A percentile compares a stretch with the other conserved stretches of the same genome.
phyloP scores from a whole-genome alignment of 2,888 invertebrate species.

The Lepas anatifera region DNA sequence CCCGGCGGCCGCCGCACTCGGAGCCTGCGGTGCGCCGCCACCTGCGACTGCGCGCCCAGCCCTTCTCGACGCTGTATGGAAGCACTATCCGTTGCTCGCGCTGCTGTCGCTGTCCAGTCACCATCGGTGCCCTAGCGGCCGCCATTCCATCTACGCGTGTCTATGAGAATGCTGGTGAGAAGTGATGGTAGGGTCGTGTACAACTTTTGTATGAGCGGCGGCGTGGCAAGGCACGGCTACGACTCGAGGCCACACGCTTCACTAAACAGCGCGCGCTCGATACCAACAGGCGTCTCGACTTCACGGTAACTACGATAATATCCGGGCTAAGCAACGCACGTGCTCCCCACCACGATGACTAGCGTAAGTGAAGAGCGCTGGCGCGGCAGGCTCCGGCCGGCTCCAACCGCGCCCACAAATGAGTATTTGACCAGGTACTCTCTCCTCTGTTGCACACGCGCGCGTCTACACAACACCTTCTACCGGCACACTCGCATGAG shows the following conservation, averaged over 20 bases:
- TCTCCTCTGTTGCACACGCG: not conserved
- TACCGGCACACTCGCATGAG: not conserved
- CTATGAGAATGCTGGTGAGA: too few species aligned
- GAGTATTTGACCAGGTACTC: constrained; percentile 11
- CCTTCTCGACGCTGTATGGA: constrained; percentile 3
- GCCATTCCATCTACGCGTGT: not conserved
- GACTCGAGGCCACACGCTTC: too few species aligned
- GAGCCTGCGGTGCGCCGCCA: too few species aligned
- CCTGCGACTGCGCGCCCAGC: too few species aligned
- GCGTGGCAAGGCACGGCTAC: not conserved
- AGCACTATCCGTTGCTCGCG: not conserved
- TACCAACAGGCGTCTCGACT: too few species aligned
- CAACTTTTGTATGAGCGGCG: too few species aligned
- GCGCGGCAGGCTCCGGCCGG: not conserved
- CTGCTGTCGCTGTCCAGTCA: not conserved
- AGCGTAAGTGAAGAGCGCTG: not conserved
- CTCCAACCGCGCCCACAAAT: not conserved
- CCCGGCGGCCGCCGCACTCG: too few species aligned
- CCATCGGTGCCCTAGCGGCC: not conserved
- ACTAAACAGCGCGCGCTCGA: too few species aligned
- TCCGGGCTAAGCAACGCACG: not conserved
- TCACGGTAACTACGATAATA: not conserved
- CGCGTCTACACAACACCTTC: too few species aligned
- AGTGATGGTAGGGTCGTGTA: too few species aligned
- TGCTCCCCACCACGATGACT: not conserved